These are phyloP conservation scores for Meriones psammophilus DNA, from an alignment of 2,797 vertebrate species.

Conservation along the genomic window DNA sequence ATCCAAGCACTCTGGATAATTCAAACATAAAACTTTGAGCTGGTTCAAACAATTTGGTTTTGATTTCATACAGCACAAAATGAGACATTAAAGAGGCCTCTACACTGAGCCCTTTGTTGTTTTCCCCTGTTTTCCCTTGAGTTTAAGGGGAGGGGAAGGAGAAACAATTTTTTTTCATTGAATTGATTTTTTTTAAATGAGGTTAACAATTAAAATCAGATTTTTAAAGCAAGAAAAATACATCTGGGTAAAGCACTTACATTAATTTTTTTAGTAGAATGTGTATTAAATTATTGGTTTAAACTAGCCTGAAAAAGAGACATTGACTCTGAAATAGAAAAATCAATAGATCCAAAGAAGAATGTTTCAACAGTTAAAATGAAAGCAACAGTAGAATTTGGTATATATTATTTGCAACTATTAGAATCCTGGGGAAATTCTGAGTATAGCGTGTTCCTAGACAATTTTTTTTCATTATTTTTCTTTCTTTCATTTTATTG, in stretches of 20 bases:
- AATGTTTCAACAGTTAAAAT: conserved; percentile 65
- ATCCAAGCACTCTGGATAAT: conserved; percentile 63
- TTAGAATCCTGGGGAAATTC: conserved; percentile 62
- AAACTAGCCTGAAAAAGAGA: conserved; percentile 66
- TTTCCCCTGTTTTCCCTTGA: conserved; percentile 76
- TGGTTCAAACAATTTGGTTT: conserved; percentile 79
- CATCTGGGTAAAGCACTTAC: conserved; percentile 71
- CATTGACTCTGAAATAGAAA: conserved; percentile 55
- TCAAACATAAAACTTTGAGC: conserved; percentile 66
- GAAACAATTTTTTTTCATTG: conserved; percentile 65
- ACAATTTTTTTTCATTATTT: conserved; percentile 38
- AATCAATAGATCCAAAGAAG: conserved; percentile 63
- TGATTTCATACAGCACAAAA: conserved; percentile 77
- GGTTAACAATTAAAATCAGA: conserved; percentile 68
- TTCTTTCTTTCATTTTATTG: neutral
- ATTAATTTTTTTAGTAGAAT: conserved; percentile 75
- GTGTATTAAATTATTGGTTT: conserved; percentile 77
- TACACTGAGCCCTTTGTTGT: conserved; percentile 51
- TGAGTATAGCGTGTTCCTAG: conserved; percentile 42
- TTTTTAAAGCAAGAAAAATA: conserved; percentile 70
- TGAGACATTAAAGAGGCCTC: conserved; percentile 77
- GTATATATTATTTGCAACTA: conserved; percentile 20
- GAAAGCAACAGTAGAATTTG: conserved; percentile 71
- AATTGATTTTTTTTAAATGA: conserved; percentile 50
- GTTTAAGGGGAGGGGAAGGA: conserved; percentile 43